Evolutionary conservation across 2,797 vertebrate genomes (phyloP).

Genomic region (Anabacerthia variegaticeps): DNA sequence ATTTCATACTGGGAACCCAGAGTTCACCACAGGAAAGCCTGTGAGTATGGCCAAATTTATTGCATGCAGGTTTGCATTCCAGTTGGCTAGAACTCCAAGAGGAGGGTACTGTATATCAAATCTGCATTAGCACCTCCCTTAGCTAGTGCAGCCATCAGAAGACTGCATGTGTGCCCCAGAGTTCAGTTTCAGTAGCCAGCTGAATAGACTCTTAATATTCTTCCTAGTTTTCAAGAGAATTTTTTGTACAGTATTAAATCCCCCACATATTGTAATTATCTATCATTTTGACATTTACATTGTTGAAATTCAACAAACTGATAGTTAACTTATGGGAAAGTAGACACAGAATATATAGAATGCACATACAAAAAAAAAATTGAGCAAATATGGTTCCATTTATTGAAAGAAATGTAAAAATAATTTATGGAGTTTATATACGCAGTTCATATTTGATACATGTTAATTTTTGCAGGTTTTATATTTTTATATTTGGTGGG

Average conservation of each 20-base stretch:
- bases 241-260: not conserved
- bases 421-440: not conserved
- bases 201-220: not conserved
- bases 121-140: not conserved
- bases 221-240: not conserved
- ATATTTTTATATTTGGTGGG: not conserved
- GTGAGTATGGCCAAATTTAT: constrained; percentile 36
- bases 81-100: constrained; percentile 11
- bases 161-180: not conserved
- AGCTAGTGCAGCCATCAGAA: not conserved
- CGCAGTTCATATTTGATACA: not conserved
- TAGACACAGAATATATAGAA: not conserved
- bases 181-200: not conserved
- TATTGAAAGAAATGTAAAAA: not conserved
- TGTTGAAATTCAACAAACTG: not conserved
- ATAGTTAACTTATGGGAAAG: not conserved
- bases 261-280: not conserved
- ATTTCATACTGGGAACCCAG: constrained; percentile 39
- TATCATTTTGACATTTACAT: not conserved
- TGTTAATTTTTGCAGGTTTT: not conserved
- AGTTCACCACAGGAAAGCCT: constrained; percentile 42
- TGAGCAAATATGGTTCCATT: not conserved
- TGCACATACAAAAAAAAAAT: not conserved
- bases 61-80: not conserved
- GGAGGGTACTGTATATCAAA: not conserved